Conservation (phyloP, 2,113 vertebrate species). For the Scopus umbretta region DNA sequence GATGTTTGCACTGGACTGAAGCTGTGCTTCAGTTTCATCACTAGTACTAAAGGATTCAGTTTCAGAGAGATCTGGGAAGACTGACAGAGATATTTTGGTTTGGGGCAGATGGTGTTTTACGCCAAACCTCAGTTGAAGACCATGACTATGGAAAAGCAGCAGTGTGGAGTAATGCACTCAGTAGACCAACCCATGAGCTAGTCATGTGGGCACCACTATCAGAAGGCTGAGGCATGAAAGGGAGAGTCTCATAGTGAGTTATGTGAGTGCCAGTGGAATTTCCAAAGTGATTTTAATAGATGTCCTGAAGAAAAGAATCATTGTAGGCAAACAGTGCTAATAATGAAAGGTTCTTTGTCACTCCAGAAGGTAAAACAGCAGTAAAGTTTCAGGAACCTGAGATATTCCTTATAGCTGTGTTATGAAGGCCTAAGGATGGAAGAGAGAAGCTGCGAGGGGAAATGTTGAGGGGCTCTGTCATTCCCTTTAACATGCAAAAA, state of each 20-base stretch:
- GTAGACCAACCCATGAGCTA: neutral
- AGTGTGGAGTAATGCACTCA: neutral
- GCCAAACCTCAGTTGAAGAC: neutral
- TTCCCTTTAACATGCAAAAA: neutral
- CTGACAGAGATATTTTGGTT: neutral
- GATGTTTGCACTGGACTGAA: neutral
- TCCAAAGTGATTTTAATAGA: neutral
- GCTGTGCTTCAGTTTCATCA: neutral
- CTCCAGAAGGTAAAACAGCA: neutral
- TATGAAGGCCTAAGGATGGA: neutral
- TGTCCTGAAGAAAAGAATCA: neutral
- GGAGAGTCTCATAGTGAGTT: neutral
- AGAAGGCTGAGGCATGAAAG: neutral
- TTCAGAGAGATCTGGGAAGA: neutral
- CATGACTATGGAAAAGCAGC: neutral
- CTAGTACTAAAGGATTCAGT: neutral
- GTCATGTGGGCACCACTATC: neutral
- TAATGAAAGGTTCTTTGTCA: neutral
- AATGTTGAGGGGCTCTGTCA: neutral
- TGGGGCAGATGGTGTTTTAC: neutral
- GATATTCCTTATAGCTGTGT: neutral
- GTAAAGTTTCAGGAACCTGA: neutral
- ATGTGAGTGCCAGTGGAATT: neutral
- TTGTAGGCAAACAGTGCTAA: neutral
- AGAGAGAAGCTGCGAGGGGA: neutral